Percentiles rank a stretch among this genome's conserved stretches.
Conservation (phyloP, 2,797 vertebrate genomes). For the Loris lydekkerianus region DNA sequence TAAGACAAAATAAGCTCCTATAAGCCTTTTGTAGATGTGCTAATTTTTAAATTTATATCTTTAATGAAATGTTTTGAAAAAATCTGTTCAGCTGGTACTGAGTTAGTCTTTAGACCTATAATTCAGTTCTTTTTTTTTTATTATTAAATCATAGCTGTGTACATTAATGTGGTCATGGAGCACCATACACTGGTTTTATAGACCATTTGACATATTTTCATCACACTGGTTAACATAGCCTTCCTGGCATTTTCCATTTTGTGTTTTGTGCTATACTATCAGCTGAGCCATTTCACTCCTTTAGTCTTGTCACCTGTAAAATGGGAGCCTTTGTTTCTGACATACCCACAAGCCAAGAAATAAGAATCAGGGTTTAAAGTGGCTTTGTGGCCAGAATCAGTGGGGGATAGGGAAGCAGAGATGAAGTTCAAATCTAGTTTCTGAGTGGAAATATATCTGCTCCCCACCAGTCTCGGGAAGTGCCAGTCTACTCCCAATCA, state of each 20-base stretch:
- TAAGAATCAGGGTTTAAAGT: neutral
- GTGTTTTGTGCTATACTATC: neutral
- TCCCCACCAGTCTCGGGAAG: neutral
- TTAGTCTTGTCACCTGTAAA: neutral
- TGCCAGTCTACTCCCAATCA: neutral
- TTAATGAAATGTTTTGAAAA: slow-evolving; percentile 67
- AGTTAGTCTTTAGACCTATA: slow-evolving; percentile 49
- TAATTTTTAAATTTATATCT: slow-evolving; percentile 64
- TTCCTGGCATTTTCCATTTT: neutral
- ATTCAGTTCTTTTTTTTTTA: neutral
- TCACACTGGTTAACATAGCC: no score
- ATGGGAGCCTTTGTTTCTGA: neutral
- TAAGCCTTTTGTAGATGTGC: neutral
- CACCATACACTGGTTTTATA: no score
- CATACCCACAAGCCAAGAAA: neutral
- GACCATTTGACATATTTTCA: no score
- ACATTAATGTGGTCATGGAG: no score
- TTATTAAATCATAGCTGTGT: no score
- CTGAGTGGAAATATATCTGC: neutral
- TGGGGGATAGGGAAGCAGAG: neutral
- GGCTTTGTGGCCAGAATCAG: neutral
- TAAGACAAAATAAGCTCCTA: slow-evolving; percentile 46
- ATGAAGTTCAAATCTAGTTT: neutral
- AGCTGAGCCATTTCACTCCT: neutral
- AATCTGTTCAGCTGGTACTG: slow-evolving; percentile 40